These are phyloP conservation scores for Liposcelis brunnea DNA, from an alignment of 2,888 invertebrate genomes.

Conservation along the genomic window DNA sequence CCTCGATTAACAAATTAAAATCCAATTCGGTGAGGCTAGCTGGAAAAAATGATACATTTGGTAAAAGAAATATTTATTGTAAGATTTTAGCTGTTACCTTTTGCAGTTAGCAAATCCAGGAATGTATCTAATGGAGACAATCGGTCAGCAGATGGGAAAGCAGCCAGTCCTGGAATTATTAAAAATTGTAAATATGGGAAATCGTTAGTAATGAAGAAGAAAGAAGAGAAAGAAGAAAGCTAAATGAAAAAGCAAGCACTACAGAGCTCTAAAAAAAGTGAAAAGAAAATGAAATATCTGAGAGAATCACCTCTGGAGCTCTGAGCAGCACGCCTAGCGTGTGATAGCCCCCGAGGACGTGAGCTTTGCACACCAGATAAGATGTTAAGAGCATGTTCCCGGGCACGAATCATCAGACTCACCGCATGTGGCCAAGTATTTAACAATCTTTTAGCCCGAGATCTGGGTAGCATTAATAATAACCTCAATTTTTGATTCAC, in stretches of 20 bases:
- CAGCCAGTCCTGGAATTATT: constrained; percentile 43
- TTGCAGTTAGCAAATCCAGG: constrained; percentile 66
- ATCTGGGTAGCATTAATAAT: constrained; percentile 54
- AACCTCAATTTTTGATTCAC: constrained; percentile 55
- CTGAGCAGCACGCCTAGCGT: not conserved
- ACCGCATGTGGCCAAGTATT: constrained; percentile 62
- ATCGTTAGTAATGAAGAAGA: constrained; percentile 1
- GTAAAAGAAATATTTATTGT: too few species aligned
- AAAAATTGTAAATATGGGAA: not conserved
- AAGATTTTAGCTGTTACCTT: constrained; percentile 33
- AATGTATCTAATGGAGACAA: constrained; percentile 69
- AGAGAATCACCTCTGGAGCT: constrained; percentile 14
- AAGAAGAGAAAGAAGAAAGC: not conserved
- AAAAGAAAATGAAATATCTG: too few species aligned
- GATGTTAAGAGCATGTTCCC: constrained; percentile 66
- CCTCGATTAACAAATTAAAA: constrained; percentile 70
- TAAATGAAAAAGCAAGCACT: too few species aligned
- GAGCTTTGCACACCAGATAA: constrained; percentile 48
- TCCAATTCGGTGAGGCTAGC: constrained; percentile 71
- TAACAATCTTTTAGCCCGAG: constrained; percentile 56
- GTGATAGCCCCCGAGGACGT: constrained; percentile 19
- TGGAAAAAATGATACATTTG: constrained; percentile 20
- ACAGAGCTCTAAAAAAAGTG: too few species aligned
- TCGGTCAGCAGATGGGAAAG: constrained; percentile 51
- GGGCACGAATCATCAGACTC: constrained; percentile 57